These are phyloP conservation scores for Orchesella flavescens DNA, from an alignment of 2,888 invertebrate species.

Conservation along the genomic window DNA sequence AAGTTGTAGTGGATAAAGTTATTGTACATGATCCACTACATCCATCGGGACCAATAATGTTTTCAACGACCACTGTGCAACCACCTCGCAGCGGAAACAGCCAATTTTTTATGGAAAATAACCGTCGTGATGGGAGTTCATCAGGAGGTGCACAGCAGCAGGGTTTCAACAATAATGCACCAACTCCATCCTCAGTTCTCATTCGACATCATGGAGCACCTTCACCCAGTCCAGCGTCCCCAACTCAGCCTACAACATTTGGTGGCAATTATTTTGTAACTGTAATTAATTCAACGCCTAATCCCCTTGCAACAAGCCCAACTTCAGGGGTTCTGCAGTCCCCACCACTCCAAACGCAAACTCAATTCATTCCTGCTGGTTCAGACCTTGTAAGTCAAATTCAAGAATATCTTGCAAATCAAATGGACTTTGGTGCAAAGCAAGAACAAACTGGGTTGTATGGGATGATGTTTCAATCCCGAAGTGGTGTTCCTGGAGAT, in stretches of 20 bases:
- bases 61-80: slow-evolving; percentile 31
- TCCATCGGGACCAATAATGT: background rate
- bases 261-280: slow-evolving; percentile 27
- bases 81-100: background rate
- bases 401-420: slow-evolving; percentile 38
- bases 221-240: background rate
- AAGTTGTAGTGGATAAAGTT: slow-evolving; percentile 43
- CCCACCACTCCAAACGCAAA: background rate
- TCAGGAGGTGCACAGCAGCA: too few relatives aligned
- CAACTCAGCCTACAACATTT: background rate
- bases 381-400: slow-evolving; percentile 21
- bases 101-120: background rate
- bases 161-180: too few relatives aligned
- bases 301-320: background rate
- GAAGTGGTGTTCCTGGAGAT: slow-evolving; percentile 11
- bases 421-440: slow-evolving; percentile 53
- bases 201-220: slow-evolving; percentile 51
- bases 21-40: slow-evolving; percentile 33
- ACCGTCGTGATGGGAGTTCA: background rate
- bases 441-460: slow-evolving; percentile 20
- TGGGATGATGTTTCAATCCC: slow-evolving; percentile 23
- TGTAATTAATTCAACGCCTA: slow-evolving; percentile 35
- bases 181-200: slow-evolving; percentile 35
- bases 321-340: background rate
- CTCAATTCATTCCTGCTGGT: background rate